Conservation (phyloP, 2,797 vertebrate genomes). For the Lycodopsis pacificus region DNA sequence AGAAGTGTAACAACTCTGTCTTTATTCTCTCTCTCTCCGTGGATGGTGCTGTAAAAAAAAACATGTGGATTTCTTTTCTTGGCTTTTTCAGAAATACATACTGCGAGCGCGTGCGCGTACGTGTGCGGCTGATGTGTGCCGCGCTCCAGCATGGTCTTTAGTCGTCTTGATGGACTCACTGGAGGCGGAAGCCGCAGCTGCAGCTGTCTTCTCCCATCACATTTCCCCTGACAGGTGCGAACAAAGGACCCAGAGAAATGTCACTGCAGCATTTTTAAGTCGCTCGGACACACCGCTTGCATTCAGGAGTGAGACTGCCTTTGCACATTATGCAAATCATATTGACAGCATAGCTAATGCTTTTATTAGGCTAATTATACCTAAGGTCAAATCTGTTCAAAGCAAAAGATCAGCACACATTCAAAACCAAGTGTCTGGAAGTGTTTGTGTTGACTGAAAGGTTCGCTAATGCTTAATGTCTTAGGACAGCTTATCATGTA, state of each 20-base stretch:
- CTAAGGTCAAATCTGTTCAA: conserved; percentile 77
- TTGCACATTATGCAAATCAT: conserved; percentile 82
- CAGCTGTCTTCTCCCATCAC: conserved; percentile 63
- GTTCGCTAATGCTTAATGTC: conserved; percentile 64
- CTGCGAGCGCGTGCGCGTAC: background rate
- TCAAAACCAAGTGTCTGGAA: conserved; percentile 44
- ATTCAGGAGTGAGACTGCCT: conserved; percentile 71
- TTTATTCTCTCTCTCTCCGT: conserved; percentile 16
- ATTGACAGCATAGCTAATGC: conserved; percentile 85
- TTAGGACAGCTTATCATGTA: conserved; percentile 70
- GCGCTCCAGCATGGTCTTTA: conserved; percentile 52
- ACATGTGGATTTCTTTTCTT: conserved; percentile 24
- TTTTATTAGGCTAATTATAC: conserved; percentile 84
- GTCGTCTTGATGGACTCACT: conserved; percentile 53
- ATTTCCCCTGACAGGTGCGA: conserved; percentile 83
- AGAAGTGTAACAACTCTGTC: conserved; percentile 12
- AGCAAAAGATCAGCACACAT: conserved; percentile 51
- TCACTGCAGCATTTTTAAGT: conserved; percentile 77
- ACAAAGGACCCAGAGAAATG: conserved; percentile 82
- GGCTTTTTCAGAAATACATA: conserved; percentile 22
- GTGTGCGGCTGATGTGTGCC: background rate
- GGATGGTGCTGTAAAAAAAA: conserved; percentile 39
- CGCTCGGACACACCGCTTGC: conserved; percentile 62
- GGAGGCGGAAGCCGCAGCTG: conserved; percentile 74
- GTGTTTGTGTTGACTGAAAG: conserved; percentile 46